Evolutionary conservation across 2,113 vertebrate genomes (phyloP), one percentile per base, ranked within the genome.

Genomic region (Corythaeola cristata): DNA sequence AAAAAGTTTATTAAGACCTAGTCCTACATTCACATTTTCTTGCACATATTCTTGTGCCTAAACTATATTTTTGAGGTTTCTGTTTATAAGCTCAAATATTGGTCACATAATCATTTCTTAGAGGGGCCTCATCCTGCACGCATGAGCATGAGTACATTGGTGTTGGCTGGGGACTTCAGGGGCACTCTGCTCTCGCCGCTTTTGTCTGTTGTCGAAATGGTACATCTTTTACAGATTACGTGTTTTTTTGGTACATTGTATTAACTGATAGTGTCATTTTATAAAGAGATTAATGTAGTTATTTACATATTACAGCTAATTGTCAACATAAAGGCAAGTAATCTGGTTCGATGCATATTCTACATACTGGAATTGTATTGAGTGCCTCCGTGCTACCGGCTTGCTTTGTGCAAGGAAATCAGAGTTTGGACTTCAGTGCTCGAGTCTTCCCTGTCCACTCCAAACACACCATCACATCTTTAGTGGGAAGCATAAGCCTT

Each of bases 361-460:
- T 35, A 3, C 1, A 2, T 19, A 9, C 44, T 50, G 66, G 35
- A 47, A 9, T 30, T 37, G 18, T 23, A 27, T 41, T 30, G 23
- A 12, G 6, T 47, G 44, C 27, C 9, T 44, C 67, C 2, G 0
- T 50, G 18, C 39, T 35, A 8, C 56, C 3, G 2, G 10, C 30
- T 37, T 63, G 44, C n/a, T 71, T 35, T 59, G 45, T 69, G 45
- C 68, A 53, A 0, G 8, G 63, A 47, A 75, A 27, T 33, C 1
- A 1, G 55, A 12, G 33, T n/a, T 53, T 24, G 82, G 50, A 53
- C 15, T 41, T 49, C 9, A 17, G 30, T 47, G 37, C 24, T 78
- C 0, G 0, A 32, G 21, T 73, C 21, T 59, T 7, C 27, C 11
- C 8, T 6, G 6, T 55, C 22, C 5, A 5, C 52, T 78, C 23